Conservation (phyloP, 2,888 invertebrate species). For the Heliconius sara region DNA sequence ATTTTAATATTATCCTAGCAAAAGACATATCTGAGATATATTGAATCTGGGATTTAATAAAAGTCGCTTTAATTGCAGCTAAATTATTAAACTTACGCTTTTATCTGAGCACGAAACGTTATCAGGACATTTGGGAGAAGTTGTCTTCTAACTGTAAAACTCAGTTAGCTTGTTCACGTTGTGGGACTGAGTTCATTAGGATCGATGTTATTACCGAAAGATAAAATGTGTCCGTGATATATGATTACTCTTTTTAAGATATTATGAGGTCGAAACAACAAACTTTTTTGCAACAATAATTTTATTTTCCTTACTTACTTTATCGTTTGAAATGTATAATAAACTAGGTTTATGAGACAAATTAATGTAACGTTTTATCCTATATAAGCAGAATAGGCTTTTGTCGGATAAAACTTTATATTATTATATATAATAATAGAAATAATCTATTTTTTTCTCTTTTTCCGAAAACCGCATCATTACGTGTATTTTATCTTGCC, state of each 20-base stretch:
- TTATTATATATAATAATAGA: too few species aligned
- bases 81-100: neutral
- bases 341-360: too few species aligned
- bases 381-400: too few species aligned
- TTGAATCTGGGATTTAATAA: neutral
- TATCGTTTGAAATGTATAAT: too few species aligned
- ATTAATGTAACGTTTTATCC: too few species aligned
- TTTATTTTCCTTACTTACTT: too few species aligned
- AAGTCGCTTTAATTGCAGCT: neutral
- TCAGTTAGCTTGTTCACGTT: neutral
- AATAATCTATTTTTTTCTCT: too few species aligned
- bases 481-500: too few species aligned
- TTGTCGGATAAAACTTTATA: too few species aligned
- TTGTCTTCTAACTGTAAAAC: neutral
- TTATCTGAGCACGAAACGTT: constrained; percentile 5
- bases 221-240: neutral
- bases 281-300: too few species aligned
- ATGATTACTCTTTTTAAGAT: neutral
- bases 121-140: constrained; percentile 11
- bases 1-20: neutral
- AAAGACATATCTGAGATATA: neutral
- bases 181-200: neutral
- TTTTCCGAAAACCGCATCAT: too few species aligned
- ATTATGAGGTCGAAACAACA: too few species aligned
- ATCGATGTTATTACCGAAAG: neutral